phyloP scores from a whole-genome alignment of 2,888 invertebrate species.

The Eristalis intricaria region DNA sequence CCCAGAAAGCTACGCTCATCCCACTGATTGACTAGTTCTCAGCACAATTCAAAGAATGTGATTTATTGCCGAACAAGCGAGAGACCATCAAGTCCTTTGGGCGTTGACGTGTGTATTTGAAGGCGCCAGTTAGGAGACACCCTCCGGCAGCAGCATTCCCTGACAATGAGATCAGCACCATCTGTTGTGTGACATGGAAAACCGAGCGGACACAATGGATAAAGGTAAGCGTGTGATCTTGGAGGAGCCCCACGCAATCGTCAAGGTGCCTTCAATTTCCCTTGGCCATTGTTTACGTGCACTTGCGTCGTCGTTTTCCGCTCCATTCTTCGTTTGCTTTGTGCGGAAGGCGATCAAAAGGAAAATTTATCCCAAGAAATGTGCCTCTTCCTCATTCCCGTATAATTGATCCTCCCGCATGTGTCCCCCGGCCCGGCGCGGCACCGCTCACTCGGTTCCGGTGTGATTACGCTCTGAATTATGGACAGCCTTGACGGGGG shows the following conservation, averaged over 20 bases:
- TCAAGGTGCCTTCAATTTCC: neutral
- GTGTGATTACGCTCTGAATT: neutral
- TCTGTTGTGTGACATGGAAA: no score
- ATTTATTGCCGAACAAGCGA: neutral
- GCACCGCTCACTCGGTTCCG: neutral
- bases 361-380: neutral
- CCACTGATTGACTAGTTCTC: neutral
- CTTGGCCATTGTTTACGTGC: neutral
- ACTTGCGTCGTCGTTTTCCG: neutral
- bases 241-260: neutral
- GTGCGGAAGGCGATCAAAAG: neutral
- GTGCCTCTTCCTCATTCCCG: neutral
- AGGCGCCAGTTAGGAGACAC: neutral
- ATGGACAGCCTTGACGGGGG: neutral
- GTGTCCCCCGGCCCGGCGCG: neutral
- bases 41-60: neutral
- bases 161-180: no score
- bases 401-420: neutral
- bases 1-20: neutral
- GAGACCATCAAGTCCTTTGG: neutral
- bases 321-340: neutral
- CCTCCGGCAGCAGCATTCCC: neutral
- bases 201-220: no score
- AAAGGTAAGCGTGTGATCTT: no score
- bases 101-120: neutral